Evolutionary conservation across 2,888 invertebrate genomes (phyloP), one percentile per base, ranked within the genome.

Genomic region (Seira sanloemensis): DNA sequence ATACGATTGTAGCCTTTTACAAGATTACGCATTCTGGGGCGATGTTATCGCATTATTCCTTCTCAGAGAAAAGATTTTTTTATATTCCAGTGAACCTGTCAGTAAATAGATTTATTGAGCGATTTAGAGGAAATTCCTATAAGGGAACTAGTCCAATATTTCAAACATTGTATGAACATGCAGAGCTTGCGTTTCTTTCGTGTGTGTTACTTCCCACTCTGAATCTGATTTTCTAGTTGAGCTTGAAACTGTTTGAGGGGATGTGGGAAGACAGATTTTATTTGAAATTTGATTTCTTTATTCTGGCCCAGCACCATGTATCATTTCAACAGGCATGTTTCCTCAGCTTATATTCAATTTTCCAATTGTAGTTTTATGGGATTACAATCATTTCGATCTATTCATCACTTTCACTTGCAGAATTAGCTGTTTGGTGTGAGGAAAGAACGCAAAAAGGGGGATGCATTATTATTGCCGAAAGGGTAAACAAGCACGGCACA

Each of bases 31-130:
- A 37, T 21, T 50, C 65, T 18, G 12, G 19, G 21, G 9, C 62
- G 23, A n/a, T 65, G 5, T 16, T 23, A 26, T 21, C 26, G 23
- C 58, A 66, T 65, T 46, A 66, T 46, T 18, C 4, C 67, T 50
- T 23, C 65, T 9, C n/a, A 18, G 37, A 21, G 73, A 24, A n/a
- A n/a, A 7, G n/a, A 18, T 58, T 50, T 27, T 71, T 16, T 58
- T 68, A 54, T 74, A 66, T 74, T 80, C 54, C 21, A 21, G 1
- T 16, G 50, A 72, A 66, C 18, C 23, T 76, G 66, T 66, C 67
- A 16, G 68, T 18, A 74, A 80, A 74, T 80, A 80, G 80, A 80
- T 80, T 80, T 80, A 80, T 74, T 74, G 73, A 65, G 66, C 54
- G 73, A 73, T 66, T 68, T 68, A 23, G 24, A 26, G 37, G 37